phyloP scores from a whole-genome alignment of 2,113 vertebrate species.

The Mionectes macconnelli region DNA sequence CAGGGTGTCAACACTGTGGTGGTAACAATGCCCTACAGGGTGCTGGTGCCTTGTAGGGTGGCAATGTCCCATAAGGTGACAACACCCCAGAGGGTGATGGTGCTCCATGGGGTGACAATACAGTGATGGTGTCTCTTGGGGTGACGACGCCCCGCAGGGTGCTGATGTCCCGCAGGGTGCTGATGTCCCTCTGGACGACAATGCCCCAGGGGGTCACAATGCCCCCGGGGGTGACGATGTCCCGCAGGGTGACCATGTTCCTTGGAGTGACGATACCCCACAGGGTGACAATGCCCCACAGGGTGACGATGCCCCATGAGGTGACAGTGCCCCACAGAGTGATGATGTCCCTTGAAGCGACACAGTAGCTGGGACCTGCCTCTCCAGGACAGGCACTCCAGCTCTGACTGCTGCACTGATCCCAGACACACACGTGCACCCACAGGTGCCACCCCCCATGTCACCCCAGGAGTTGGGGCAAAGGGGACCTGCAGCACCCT shows the following conservation, averaged over 20 bases:
- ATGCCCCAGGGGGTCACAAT: not conserved
- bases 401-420: not conserved
- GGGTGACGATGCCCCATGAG: not conserved
- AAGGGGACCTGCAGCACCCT: not conserved
- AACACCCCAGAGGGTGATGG: not conserved
- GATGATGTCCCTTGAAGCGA: fast-evolving
- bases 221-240: fast-evolving
- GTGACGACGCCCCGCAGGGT: fast-evolving
- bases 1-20: not conserved
- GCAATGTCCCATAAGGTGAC: not conserved
- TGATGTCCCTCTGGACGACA: too few relatives aligned
- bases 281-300: too few relatives aligned
- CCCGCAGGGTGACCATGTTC: too few relatives aligned
- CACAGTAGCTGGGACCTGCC: fast-evolving
- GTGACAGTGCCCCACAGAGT: not conserved
- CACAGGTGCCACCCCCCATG: not conserved
- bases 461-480: not conserved
- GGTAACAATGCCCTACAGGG: fast-evolving
- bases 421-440: not conserved
- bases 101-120: too few relatives aligned
- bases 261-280: too few relatives aligned
- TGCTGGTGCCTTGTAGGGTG: not conserved
- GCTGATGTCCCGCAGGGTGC: not conserved
- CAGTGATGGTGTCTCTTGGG: too few relatives aligned
- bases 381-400: not conserved